A percentile compares a stretch with the other conserved stretches of the same genome.
These are phyloP conservation scores for Rhagophthalmus giganteus DNA, from an alignment of 2,888 invertebrate species.

Conservation along the genomic window DNA sequence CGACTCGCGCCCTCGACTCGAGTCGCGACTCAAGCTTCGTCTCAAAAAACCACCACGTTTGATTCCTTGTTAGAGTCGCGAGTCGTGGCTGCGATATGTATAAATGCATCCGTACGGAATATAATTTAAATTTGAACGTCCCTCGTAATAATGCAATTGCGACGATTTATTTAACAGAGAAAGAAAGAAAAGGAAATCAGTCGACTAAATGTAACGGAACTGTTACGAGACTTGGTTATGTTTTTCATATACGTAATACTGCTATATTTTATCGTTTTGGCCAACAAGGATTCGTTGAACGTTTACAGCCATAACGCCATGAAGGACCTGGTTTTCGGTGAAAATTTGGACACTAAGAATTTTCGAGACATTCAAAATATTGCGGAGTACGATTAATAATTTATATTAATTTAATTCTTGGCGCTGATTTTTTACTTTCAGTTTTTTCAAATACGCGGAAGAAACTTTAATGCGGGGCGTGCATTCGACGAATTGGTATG, in stretches of 20 bases:
- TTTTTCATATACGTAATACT: constrained; percentile 28
- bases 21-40: no score
- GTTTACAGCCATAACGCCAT: constrained; percentile 18
- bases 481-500: constrained; percentile 34
- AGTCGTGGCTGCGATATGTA: no score
- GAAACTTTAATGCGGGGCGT: constrained; percentile 20
- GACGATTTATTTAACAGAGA: no score
- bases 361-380: constrained; percentile 9
- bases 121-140: no score
- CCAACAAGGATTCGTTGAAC: constrained; percentile 10
- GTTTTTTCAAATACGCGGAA: constrained; percentile 28
- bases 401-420: background rate
- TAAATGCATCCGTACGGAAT: no score
- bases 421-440: constrained; percentile 11
- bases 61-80: no score
- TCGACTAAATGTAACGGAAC: constrained; percentile 9
- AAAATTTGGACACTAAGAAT: background rate
- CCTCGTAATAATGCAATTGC: no score
- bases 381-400: constrained; percentile 14
- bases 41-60: no score
- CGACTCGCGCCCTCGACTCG: no score
- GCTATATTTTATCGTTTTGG: constrained; percentile 26
- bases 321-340: constrained; percentile 6
- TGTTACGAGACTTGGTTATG: constrained; percentile 28
- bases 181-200: constrained; percentile 11